These are phyloP conservation scores for Perca fluviatilis DNA, from an alignment of 2,113 vertebrate genomes.

Conservation along the genomic window DNA sequence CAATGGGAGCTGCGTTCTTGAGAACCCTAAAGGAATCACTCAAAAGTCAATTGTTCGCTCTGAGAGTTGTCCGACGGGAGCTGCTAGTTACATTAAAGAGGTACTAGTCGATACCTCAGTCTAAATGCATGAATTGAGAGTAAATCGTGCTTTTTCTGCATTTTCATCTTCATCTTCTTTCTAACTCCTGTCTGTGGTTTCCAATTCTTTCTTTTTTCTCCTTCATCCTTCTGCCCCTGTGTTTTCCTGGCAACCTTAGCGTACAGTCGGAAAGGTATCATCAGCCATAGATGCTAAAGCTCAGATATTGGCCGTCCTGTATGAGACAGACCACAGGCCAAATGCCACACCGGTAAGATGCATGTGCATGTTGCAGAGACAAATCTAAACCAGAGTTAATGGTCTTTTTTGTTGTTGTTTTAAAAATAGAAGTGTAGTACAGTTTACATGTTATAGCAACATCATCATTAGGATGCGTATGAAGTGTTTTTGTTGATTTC, in stretches of 20 bases:
- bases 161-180: neutral
- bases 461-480: neutral
- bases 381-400: neutral
- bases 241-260: constrained; percentile 82
- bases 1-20: constrained; percentile 37
- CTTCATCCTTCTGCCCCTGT: neutral
- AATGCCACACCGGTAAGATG: constrained; percentile 92
- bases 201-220: constrained; percentile 2
- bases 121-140: neutral
- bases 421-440: neutral
- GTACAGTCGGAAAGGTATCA: constrained; percentile 94
- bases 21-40: constrained; percentile 25
- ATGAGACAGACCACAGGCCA: constrained; percentile 96
- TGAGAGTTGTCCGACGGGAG: constrained; percentile 72
- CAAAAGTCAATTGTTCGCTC: constrained; percentile 53
- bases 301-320: constrained; percentile 94
- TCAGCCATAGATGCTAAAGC: constrained; percentile 92
- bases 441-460: neutral
- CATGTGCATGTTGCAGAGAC: constrained; percentile 24
- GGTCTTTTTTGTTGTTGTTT: neutral
- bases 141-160: neutral
- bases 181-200: constrained; percentile 25
- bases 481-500: neutral
- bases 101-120: constrained; percentile 56
- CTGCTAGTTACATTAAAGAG: constrained; percentile 78